Evolutionary conservation across 2,797 vertebrate species (phyloP).

Genomic region (Oreonectes daqikongensis): DNA sequence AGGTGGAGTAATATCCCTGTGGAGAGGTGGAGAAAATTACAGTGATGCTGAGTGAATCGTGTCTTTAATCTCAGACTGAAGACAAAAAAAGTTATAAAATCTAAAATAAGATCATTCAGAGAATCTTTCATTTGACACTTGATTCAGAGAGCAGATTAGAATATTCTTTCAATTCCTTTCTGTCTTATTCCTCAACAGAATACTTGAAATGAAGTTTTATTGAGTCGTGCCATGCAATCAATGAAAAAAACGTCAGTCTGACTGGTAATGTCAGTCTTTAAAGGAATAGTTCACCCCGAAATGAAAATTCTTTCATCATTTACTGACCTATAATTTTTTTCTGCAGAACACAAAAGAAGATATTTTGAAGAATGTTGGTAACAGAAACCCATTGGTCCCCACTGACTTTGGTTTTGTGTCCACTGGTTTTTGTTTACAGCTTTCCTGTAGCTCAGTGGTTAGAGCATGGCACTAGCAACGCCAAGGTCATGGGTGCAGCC

Average conservation of each 20-base stretch:
- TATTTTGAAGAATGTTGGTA: too few relatives aligned
- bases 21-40: conserved; percentile 25
- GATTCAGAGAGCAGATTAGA: conserved; percentile 19
- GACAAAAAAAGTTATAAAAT: conserved; percentile 4
- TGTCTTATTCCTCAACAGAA: neutral
- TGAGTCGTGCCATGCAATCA: neutral
- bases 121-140: conserved; percentile 20
- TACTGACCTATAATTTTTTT: too few relatives aligned
- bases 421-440: too few relatives aligned
- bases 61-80: conserved; percentile 20
- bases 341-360: too few relatives aligned
- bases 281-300: too few relatives aligned
- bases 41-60: conserved; percentile 21
- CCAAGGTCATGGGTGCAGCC: too few relatives aligned
- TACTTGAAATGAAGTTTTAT: neutral
- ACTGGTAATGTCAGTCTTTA: neutral
- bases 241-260: neutral
- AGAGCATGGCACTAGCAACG: too few relatives aligned
- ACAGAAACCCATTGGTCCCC: too few relatives aligned
- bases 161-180: neutral
- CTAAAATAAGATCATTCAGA: conserved; percentile 7
- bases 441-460: too few relatives aligned
- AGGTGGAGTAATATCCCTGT: conserved; percentile 19
- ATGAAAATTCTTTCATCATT: too few relatives aligned
- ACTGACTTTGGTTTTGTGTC: too few relatives aligned